Base-by-base conservation (phyloP, 2,888 invertebrate genomes). In the Scotopteryx bipunctaria region DNA sequence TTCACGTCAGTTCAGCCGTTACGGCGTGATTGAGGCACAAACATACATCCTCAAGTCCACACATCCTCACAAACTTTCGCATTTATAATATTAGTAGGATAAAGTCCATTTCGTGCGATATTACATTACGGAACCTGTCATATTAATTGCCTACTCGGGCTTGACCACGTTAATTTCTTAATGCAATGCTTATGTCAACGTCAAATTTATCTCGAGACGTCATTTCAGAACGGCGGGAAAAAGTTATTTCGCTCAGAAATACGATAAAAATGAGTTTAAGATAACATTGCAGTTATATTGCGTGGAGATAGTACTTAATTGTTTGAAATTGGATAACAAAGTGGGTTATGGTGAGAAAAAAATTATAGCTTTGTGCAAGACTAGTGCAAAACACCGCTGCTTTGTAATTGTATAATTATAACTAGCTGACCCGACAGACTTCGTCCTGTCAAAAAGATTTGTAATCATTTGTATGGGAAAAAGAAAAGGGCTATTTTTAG, bases 171-270 rank as follows among this genome's bases (percentile, higher is more conserved):
- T 54, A 54, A 48, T 50, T 35, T 43, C 51, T 83, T 89, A 88
- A 88, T 88, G 88, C 85, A 81, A 72, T 73, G 83, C 77, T 74
- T 82, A 71, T 88, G 88, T 89, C 81, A 71, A 64, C 78, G 85
- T 86, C 86, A 81, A 50, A 59, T 65, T 71, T 89, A 87, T 88
- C 86, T 42, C 59, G 42, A 53, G 27, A 54, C 51, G 67, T 76
- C 76, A 72, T 64, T 72, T 71, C 66, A 66, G 65, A 68, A 67
- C 64, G 69, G 68, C 61, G 61, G 53, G 45, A 59, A 61, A 66
- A 71, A 64, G 64, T 69, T 70, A 68, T 71, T 78, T 79, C 68
- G 77, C 80, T 76, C 68, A 44, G 31, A 31, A 49, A 41, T 29
- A 40, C 52, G 64, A 69, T 58, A 61, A 54, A 21, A 48, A 47